Evolutionary conservation across 2,888 invertebrate species (phyloP).

Genomic region (Dexiosoma caninum): DNA sequence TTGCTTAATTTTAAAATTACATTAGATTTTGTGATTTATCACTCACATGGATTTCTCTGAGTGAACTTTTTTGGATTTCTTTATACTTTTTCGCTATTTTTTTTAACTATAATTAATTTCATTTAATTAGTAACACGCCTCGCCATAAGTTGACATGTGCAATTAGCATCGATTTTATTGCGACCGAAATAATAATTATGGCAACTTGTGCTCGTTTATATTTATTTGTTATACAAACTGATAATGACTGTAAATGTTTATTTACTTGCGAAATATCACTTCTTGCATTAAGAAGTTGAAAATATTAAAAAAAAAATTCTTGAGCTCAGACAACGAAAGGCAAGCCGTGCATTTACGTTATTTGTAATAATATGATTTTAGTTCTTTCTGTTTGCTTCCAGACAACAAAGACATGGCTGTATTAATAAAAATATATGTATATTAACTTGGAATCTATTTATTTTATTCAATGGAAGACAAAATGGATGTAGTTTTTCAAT

Average conservation of each 20-base stretch:
- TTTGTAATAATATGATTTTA: background rate
- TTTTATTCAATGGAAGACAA: too few relatives aligned
- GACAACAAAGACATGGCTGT: background rate
- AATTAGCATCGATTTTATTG: slow-evolving; percentile 30
- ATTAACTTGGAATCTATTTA: too few relatives aligned
- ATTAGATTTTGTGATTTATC: too few relatives aligned
- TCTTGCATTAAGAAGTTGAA: background rate
- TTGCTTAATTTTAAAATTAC: too few relatives aligned
- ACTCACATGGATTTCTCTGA: background rate
- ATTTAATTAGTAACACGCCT: slow-evolving; percentile 14
- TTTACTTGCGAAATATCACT: background rate
- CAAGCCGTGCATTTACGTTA: background rate
- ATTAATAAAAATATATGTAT: too few relatives aligned
- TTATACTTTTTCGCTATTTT: background rate
- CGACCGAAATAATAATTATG: background rate
- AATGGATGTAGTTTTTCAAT: too few relatives aligned
- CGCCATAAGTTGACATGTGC: background rate
- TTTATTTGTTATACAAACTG: background rate
- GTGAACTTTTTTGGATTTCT: background rate
- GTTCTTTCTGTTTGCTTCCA: background rate
- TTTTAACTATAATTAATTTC: slow-evolving; percentile 23
- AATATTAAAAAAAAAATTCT: background rate
- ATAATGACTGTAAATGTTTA: background rate
- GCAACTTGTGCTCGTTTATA: background rate
- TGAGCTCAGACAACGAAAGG: background rate